Percentiles rank a stretch among this genome's conserved stretches.
These are phyloP conservation scores for Chondrosia reniformis DNA, from an alignment of 37 sponge, comb jelly and placozoan species.

Conservation along the genomic window DNA sequence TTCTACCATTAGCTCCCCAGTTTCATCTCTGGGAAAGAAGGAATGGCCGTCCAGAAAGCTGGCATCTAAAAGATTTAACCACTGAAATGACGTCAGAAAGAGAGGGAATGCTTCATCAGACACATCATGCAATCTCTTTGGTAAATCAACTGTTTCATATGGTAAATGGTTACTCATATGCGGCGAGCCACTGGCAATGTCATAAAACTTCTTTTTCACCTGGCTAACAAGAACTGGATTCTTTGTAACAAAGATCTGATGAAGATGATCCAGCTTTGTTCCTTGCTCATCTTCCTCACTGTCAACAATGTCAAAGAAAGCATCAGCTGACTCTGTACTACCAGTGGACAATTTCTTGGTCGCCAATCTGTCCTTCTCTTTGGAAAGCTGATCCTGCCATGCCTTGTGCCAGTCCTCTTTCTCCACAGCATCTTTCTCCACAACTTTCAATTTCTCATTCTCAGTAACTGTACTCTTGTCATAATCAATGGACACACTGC, in stretches of 20 bases:
- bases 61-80: conserved; percentile 64
- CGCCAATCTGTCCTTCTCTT: neutral
- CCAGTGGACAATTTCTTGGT: too few relatives aligned
- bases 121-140: conserved; percentile 13
- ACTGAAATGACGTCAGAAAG: conserved; percentile 71
- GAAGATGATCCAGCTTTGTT: conserved; percentile 43
- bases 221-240: conserved; percentile 69
- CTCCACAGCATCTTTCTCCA: neutral
- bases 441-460: neutral
- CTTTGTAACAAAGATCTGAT: conserved; percentile 83
- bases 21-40: conserved; percentile 54
- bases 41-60: conserved; percentile 38
- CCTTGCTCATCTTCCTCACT: neutral
- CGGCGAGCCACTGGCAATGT: conserved; percentile 32
- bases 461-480: neutral
- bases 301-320: neutral
- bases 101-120: conserved; percentile 51
- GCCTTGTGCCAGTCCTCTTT: conserved; percentile 5
- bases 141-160: conserved; percentile 28
- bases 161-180: conserved; percentile 13
- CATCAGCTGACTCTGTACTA: neutral
- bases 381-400: conserved; percentile 7
- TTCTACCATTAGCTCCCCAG: conserved; percentile 35
- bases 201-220: conserved; percentile 64
- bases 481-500: neutral